These are phyloP conservation scores for Zaprionus davidi DNA, from an alignment of 1,140 invertebrate species.

Conservation along the genomic window DNA sequence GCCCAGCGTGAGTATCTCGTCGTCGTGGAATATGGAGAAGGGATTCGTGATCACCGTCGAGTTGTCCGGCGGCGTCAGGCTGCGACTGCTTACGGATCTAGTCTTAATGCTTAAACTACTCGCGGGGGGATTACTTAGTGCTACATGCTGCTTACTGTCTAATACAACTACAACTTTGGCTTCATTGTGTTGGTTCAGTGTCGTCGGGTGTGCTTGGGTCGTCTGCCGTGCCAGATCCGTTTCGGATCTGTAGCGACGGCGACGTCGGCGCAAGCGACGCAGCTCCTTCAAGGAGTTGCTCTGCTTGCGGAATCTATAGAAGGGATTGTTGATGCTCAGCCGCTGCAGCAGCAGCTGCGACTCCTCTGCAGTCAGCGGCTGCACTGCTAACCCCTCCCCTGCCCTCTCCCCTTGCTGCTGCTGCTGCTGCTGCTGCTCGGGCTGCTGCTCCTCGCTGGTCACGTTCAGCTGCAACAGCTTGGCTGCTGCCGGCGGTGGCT, in stretches of 20 bases:
- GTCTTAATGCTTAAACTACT: constrained; percentile 62
- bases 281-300: constrained; percentile 76
- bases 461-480: constrained; percentile 64
- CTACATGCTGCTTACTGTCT: constrained; percentile 79
- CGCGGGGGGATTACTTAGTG: constrained; percentile 52
- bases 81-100: constrained; percentile 74
- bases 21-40: constrained; percentile 82
- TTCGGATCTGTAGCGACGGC: constrained; percentile 56
- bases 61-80: constrained; percentile 58
- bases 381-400: not conserved
- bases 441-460: constrained; percentile 36
- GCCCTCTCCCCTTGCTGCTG: constrained; percentile 1
- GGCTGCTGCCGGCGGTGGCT: constrained; percentile 37
- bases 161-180: constrained; percentile 83
- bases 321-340: constrained; percentile 81
- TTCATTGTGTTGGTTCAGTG: constrained; percentile 62
- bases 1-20: constrained; percentile 70
- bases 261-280: constrained; percentile 33
- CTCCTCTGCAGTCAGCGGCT: constrained; percentile 50
- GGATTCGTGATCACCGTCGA: constrained; percentile 82
- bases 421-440: constrained; percentile 27
- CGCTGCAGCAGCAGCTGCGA: constrained; percentile 70
- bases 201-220: not conserved
- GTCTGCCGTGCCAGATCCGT: constrained; percentile 49
- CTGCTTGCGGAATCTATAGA: constrained; percentile 81